Percentiles rank a stretch among this genome's conserved stretches.
Conservation (phyloP, 2,797 vertebrate genomes). For the Trematomus bernacchii region DNA sequence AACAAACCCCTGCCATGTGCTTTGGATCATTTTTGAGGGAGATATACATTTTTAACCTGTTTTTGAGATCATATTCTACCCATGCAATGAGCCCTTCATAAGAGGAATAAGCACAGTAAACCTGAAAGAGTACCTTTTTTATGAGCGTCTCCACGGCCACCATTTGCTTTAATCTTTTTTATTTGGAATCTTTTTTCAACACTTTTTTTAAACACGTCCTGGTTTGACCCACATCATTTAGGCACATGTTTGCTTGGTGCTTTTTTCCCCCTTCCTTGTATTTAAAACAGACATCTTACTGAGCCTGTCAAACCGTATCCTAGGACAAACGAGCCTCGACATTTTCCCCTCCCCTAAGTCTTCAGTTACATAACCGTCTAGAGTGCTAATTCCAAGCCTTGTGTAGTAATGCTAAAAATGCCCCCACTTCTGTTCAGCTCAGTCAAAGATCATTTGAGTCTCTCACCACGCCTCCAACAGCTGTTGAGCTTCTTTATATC, state of each 20-base stretch:
- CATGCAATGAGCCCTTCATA: no score
- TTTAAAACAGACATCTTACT: not conserved
- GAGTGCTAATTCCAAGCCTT: not conserved
- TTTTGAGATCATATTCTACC: no score
- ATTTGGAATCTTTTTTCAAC: no score
- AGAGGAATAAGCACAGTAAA: no score
- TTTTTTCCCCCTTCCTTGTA: not conserved
- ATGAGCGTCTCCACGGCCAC: no score
- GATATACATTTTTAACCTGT: no score
- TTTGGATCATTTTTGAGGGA: no score
- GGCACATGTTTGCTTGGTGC: not conserved
- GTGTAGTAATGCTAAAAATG: not conserved
- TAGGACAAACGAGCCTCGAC: not conserved
- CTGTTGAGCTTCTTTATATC: conserved; percentile 37
- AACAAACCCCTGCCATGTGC: no score
- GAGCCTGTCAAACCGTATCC: not conserved
- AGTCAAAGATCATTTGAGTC: conserved; percentile 5
- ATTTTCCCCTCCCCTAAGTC: not conserved
- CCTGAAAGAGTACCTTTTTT: no score
- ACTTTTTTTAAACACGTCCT: not conserved
- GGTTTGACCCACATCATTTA: not conserved
- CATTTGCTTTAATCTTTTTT: no score
- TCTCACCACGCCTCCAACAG: conserved; percentile 18
- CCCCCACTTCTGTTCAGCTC: not conserved
- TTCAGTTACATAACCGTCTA: not conserved